Percentiles rank a stretch among this genome's conserved stretches.
phyloP scores from a whole-genome alignment of 2,797 vertebrate genomes.

The Synaphobranchus kaupii region DNA sequence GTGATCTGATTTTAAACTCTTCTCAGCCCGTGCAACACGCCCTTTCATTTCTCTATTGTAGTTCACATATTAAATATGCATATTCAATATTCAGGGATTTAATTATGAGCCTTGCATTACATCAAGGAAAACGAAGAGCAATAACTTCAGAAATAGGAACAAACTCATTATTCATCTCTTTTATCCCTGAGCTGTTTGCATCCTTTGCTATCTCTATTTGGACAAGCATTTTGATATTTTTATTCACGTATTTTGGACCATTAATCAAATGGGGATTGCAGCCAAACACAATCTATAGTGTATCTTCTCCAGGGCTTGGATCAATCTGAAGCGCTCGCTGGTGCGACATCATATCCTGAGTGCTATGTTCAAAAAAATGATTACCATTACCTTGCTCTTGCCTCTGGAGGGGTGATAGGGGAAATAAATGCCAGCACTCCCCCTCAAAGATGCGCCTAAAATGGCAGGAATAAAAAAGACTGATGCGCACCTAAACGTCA shows the following conservation, averaged over 20 bases:
- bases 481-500: conserved; percentile 78
- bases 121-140: conserved; percentile 33
- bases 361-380: conserved; percentile 70
- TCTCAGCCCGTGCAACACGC: conserved; percentile 10
- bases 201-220: conserved; percentile 55
- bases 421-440: conserved; percentile 65
- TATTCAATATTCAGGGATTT: conserved; percentile 25
- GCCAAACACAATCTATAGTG: conserved; percentile 72
- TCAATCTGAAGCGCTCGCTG: conserved; percentile 75
- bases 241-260: conserved; percentile 76
- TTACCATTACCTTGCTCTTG: conserved; percentile 69
- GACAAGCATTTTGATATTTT: conserved; percentile 74
- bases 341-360: conserved; percentile 71
- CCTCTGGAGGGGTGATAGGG: conserved; percentile 67
- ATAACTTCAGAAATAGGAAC: conserved; percentile 34
- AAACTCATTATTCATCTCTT: conserved; percentile 59
- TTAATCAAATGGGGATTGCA: conserved; percentile 71
- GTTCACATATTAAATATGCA: conserved; percentile 15
- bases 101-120: conserved; percentile 18
- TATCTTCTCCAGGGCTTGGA: conserved; percentile 69
- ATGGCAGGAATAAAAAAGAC: conserved; percentile 79
- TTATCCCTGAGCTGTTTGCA: conserved; percentile 62
- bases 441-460: conserved; percentile 57
- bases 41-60: conserved; percentile 19
- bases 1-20: conserved; percentile 24